Percentiles rank a stretch among this genome's conserved stretches.
Conservation (phyloP, 2,888 invertebrate genomes). For the Allacma fusca region DNA sequence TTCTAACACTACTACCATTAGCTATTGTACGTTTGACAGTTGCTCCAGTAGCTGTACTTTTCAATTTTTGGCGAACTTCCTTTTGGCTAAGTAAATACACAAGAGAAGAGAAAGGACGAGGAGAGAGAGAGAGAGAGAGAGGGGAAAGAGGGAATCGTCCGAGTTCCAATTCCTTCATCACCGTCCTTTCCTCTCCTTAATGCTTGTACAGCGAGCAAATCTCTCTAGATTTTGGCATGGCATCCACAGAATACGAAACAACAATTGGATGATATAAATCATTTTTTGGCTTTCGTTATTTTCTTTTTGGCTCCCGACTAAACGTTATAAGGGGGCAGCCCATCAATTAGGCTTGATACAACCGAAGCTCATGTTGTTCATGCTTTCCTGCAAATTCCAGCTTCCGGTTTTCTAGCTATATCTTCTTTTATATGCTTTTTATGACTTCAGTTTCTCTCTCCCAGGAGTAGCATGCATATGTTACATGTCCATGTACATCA, state of each 20-base stretch:
- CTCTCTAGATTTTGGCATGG: slow-evolving; percentile 10
- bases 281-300: slow-evolving; percentile 31
- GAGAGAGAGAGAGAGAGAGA: neutral
- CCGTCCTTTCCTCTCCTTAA: neutral
- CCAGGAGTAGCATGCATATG: neutral
- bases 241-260: slow-evolving; percentile 9
- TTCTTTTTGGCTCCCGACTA: slow-evolving; percentile 27
- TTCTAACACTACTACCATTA: neutral
- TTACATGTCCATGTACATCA: neutral
- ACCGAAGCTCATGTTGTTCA: neutral
- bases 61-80: slow-evolving; percentile 38
- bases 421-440: neutral
- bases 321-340: neutral
- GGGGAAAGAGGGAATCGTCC: neutral
- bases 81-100: slow-evolving; percentile 19
- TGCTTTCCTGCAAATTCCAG: neutral
- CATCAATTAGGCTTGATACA: slow-evolving; percentile 25
- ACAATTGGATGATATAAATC: slow-evolving; percentile 32
- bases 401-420: neutral
- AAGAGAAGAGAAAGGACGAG: neutral
- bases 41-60: slow-evolving; percentile 28
- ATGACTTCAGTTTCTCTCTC: neutral
- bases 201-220: neutral
- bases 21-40: slow-evolving; percentile 34
- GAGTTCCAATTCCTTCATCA: neutral